Evolutionary conservation across 2,113 vertebrate genomes (phyloP).

Genomic region (Bambusicola thoracicus): DNA sequence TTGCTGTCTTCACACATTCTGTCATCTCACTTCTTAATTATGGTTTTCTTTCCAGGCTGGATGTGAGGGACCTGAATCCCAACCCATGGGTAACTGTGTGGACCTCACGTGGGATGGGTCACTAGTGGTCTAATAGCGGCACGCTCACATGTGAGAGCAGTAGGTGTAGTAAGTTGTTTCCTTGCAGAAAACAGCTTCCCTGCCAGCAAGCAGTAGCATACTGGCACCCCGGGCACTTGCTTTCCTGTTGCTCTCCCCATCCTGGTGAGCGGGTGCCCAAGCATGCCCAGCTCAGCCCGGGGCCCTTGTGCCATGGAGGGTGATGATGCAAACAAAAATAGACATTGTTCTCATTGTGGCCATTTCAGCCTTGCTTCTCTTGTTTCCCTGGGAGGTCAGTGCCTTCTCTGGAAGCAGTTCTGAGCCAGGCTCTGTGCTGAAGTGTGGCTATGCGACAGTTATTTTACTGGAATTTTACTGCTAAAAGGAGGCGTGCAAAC

Average conservation of each 20-base stretch:
- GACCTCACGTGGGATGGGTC: background rate
- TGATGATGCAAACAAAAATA: background rate
- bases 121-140: background rate
- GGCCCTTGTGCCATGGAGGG: background rate
- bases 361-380: background rate
- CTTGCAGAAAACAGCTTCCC: background rate
- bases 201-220: fast-evolving
- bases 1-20: background rate
- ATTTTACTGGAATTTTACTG: background rate
- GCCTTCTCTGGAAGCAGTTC: background rate
- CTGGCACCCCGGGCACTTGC: background rate
- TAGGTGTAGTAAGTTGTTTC: background rate
- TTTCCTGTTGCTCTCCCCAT: background rate
- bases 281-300: fast-evolving
- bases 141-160: background rate
- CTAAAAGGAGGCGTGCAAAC: background rate
- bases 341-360: background rate
- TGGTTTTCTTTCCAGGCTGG: background rate
- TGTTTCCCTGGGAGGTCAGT: background rate
- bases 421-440: background rate
- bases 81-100: background rate
- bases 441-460: background rate
- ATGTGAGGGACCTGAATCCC: background rate
- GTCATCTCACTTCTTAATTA: background rate
- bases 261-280: background rate